Base-by-base conservation (phyloP, 2,113 vertebrate species). In the Furnarius figulus region DNA sequence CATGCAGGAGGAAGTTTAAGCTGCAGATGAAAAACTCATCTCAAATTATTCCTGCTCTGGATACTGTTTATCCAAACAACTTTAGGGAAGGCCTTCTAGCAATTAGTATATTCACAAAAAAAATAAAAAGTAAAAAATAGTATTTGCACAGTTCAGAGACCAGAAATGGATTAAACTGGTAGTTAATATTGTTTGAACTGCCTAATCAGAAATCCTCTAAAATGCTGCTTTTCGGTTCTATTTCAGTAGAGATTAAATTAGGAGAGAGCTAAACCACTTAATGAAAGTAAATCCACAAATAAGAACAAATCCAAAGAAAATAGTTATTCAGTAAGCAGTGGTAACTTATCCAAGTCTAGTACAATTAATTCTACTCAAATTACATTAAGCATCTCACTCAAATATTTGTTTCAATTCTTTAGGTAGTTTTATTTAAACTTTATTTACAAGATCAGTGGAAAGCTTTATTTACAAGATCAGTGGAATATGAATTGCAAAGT, bases 261-360 rank as follows among this genome's bases (percentile, higher is more conserved):
- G 22, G 44, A 95, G 58, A 66, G 42, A 95, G 17, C 9, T 55
- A 59, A 94, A 88, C 12, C 16, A 49, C 63, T 67, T 94, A 95
- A 96, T 90, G 67, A 90, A 93, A 56, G 52, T 71, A 95, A 94
- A 93, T 63, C 72, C 82, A 86, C 65, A 93, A 93, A 83, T 92
- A 85, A 93, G 67, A 94, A 84, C 24, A 93, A 90, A 85, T 44
- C 10, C 39, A 84, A 88, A 91, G 50, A 91, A 95, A 94, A 77
- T 52, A 87, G 88, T 55, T 74, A 21, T 67, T 93, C 52, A 83
- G 30, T 83, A 77, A 93, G 31, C 50, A 73, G 9, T 21, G 8
- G 12, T 79, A 53, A 70, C 71, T 80, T 86, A 89, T 72, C 6
- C 39, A 81, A 62, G 33, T 55, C 40, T 83, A 80, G 85, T 55